These are phyloP conservation scores for Trichogramma dendrolimi DNA, from an alignment of 2,888 invertebrate species.

Conservation along the genomic window DNA sequence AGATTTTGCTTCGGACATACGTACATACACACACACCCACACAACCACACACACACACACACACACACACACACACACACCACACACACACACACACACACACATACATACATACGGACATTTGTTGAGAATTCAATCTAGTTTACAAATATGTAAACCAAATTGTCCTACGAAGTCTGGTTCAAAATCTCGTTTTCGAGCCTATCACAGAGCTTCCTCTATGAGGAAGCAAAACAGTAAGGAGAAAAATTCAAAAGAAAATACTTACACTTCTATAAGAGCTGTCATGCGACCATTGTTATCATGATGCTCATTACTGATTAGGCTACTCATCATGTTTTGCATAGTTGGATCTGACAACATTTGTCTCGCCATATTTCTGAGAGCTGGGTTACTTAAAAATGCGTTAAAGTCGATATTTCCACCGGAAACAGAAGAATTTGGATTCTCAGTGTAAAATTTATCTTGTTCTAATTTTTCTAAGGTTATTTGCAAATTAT, in stretches of 20 bases:
- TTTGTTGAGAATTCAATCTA: too few relatives aligned
- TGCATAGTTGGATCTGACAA: constrained; percentile 80
- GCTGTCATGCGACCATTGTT: constrained; percentile 50
- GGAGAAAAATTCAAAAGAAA: neutral
- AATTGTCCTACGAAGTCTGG: too few relatives aligned
- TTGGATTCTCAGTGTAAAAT: constrained; percentile 36
- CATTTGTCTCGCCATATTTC: constrained; percentile 82
- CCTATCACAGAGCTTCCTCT: too few relatives aligned
- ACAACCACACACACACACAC: too few relatives aligned
- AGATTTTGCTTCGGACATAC: too few relatives aligned
- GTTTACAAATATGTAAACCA: too few relatives aligned
- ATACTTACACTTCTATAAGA: constrained; percentile 56
- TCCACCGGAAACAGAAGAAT: constrained; percentile 24
- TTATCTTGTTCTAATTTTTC: constrained; percentile 55
- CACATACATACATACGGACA: too few relatives aligned
- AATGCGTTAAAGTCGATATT: constrained; percentile 62
- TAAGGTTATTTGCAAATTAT: constrained; percentile 80
- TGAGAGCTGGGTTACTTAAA: constrained; percentile 75
- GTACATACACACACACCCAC: too few relatives aligned
- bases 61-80: too few relatives aligned
- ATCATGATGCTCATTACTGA: constrained; percentile 50
- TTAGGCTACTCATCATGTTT: constrained; percentile 65
- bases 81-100: too few relatives aligned
- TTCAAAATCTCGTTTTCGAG: too few relatives aligned
- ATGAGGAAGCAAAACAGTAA: too few relatives aligned